Evolutionary conservation across 1,140 invertebrate species (phyloP).

Genomic region (Diorhabda carinulata): DNA sequence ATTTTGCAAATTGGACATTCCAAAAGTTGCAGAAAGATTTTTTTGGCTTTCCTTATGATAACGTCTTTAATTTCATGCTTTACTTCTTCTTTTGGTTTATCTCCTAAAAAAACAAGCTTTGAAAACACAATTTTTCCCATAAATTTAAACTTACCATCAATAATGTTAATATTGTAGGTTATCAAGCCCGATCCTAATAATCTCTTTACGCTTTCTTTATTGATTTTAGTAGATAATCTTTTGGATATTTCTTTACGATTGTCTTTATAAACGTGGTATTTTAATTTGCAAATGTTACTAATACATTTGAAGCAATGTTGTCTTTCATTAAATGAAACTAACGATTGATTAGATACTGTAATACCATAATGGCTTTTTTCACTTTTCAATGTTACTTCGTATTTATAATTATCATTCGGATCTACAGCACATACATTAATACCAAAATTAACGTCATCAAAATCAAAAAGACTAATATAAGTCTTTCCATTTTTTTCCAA

Average conservation of each 20-base stretch:
- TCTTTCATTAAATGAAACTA: conserved; percentile 15
- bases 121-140: neutral
- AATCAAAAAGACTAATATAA: conserved; percentile 12
- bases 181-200: conserved; percentile 12
- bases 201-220: conserved; percentile 10
- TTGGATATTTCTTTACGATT: conserved; percentile 15
- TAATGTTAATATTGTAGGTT: conserved; percentile 13
- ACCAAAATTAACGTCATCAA: conserved; percentile 16
- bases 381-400: conserved; percentile 12
- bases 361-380: conserved; percentile 14
- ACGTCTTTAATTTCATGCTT: conserved; percentile 17
- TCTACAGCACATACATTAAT: conserved; percentile 9
- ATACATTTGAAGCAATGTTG: conserved; percentile 14
- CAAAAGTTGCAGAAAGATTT: conserved; percentile 15
- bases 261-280: conserved; percentile 18
- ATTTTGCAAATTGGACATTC: conserved; percentile 18
- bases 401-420: conserved; percentile 1
- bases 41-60: conserved; percentile 18
- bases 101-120: conserved; percentile 9
- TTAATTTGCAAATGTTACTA: conserved; percentile 10
- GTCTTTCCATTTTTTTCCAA: conserved; percentile 20
- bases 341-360: conserved; percentile 6
- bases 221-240: conserved; percentile 14
- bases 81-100: conserved; percentile 10
- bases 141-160: conserved; percentile 7